phyloP scores from a whole-genome alignment of 1,140 invertebrate species.

The Pollicipes pollicipes region DNA sequence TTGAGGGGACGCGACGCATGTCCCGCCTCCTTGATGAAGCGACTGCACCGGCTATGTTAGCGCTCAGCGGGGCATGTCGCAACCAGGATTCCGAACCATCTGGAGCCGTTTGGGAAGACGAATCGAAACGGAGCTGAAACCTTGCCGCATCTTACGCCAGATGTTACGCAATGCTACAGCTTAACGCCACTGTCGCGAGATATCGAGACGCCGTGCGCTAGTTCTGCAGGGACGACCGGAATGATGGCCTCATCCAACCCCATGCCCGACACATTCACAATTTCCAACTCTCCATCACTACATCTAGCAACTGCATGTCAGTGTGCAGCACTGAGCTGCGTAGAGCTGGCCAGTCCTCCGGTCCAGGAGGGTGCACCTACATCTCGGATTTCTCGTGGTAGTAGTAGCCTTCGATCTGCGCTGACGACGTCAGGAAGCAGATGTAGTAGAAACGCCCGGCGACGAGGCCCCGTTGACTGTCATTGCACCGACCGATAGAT shows the following conservation, averaged over 20 bases:
- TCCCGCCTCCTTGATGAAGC: no score
- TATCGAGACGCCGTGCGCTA: no score
- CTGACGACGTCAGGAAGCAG: slow-evolving; percentile 86
- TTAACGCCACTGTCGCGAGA: no score
- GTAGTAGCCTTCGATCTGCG: slow-evolving; percentile 90
- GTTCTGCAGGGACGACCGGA: no score
- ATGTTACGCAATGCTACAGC: no score
- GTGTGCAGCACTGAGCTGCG: background rate
- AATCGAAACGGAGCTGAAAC: no score
- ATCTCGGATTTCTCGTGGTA: slow-evolving; percentile 91
- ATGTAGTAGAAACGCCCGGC: slow-evolving; percentile 98
- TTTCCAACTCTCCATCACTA: slow-evolving; percentile 9
- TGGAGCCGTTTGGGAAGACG: no score
- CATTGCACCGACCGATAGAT: slow-evolving; percentile 36
- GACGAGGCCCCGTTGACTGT: slow-evolving; percentile 88
- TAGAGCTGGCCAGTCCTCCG: background rate
- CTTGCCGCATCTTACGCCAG: no score
- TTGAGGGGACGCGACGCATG: no score
- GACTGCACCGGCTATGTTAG: background rate
- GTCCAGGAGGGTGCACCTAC: slow-evolving; percentile 39
- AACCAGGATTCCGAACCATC: no score
- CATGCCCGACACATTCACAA: background rate
- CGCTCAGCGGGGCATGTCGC: background rate
- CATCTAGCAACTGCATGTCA: background rate
- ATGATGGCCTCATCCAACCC: background rate